Percentiles rank a stretch among this genome's conserved stretches.
phyloP scores from a whole-genome alignment of 2,113 vertebrate genomes.

The Rhadina sibilatrix region DNA sequence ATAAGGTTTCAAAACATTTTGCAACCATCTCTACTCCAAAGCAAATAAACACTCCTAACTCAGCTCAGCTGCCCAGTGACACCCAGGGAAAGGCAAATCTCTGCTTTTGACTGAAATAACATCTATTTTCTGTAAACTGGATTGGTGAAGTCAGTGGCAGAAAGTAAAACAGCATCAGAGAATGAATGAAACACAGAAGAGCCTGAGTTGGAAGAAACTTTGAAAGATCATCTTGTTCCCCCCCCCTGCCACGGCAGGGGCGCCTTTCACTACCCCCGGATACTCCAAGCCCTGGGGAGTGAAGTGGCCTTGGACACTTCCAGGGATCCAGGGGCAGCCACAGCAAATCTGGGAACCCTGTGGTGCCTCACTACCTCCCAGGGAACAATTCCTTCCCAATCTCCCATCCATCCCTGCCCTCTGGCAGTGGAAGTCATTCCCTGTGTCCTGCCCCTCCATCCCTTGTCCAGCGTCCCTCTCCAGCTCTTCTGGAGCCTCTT shows the following conservation, averaged over 20 bases:
- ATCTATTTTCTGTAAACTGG: rapidly evolving
- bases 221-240: no score
- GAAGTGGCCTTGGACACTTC: background rate
- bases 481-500: background rate
- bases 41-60: slow-evolving; percentile 26
- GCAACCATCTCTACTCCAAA: slow-evolving; percentile 25
- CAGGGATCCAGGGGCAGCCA: background rate
- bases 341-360: background rate
- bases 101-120: background rate
- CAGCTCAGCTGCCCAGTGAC: background rate
- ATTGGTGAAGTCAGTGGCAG: background rate
- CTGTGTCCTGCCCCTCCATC: rapidly evolving
- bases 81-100: background rate
- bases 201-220: background rate
- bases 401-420: rapidly evolving
- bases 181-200: background rate
- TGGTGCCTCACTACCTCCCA: background rate
- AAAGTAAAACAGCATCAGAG: background rate
- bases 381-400: rapidly evolving
- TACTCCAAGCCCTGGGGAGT: background rate
- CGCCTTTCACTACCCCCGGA: rapidly evolving
- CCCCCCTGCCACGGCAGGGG: background rate
- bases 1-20: background rate
- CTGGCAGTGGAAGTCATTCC: background rate
- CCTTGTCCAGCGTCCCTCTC: background rate